phyloP scores from a whole-genome alignment of 2,888 invertebrate species.

The Allophyes oxyacanthae region DNA sequence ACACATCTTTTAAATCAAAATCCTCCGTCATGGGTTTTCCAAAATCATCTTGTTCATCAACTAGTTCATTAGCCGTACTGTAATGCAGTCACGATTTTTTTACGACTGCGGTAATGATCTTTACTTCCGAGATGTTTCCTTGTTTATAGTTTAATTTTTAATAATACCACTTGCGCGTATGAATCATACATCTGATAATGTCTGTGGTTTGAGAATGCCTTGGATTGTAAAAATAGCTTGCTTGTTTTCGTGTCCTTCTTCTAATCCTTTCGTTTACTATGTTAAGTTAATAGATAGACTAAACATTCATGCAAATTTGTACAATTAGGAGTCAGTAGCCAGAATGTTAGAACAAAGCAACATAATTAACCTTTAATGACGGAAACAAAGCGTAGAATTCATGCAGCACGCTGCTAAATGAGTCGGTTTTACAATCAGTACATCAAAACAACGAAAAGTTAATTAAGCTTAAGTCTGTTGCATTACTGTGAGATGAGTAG shows the following conservation, averaged over 20 bases:
- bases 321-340: conserved; percentile 24
- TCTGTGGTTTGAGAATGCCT: conserved; percentile 37
- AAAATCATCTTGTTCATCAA: conserved; percentile 18
- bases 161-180: conserved; percentile 31
- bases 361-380: conserved; percentile 36
- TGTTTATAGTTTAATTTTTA: conserved; percentile 49
- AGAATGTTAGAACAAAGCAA: conserved; percentile 34
- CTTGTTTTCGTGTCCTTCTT: conserved; percentile 2
- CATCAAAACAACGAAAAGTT: conserved; percentile 24
- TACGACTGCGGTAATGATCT: conserved; percentile 50
- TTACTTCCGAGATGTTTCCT: conserved; percentile 70
- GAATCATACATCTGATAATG: conserved; percentile 38
- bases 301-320: conserved; percentile 19
- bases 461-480: conserved; percentile 24
- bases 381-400: conserved; percentile 28
- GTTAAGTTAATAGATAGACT: conserved; percentile 1
- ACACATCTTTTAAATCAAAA: conserved; percentile 13
- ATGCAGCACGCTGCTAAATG: conserved; percentile 29
- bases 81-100: conserved; percentile 50
- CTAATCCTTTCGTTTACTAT: conserved; percentile 5
- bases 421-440: conserved; percentile 43
- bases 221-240: conserved; percentile 24
- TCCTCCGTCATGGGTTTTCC: conserved; percentile 35
- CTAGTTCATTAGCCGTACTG: conserved; percentile 23
- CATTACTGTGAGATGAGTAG: background rate